These are phyloP conservation scores for Polypterus bichir DNA, from an alignment of 2,113 vertebrate genomes.

Conservation along the genomic window DNA sequence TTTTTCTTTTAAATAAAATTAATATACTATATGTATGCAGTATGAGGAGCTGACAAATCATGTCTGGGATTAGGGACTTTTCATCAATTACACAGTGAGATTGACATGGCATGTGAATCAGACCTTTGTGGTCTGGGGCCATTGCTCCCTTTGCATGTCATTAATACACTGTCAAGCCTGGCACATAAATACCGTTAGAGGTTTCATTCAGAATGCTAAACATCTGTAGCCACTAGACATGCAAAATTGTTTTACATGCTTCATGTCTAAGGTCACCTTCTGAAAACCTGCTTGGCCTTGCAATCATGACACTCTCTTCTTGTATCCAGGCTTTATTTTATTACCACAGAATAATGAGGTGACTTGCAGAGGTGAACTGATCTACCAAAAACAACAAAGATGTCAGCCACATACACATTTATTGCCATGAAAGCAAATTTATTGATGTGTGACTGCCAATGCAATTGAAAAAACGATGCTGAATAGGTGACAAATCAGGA, in stretches of 20 bases:
- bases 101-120: neutral
- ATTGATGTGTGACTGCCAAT: too few species aligned
- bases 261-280: neutral
- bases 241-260: neutral
- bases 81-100: slow-evolving; percentile 4
- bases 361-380: too few species aligned
- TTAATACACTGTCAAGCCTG: slow-evolving; percentile 7
- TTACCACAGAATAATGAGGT: too few species aligned
- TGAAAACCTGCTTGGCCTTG: slow-evolving; percentile 1
- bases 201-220: neutral
- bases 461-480: too few species aligned
- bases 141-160: neutral
- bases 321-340: neutral
- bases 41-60: slow-evolving; percentile 4
- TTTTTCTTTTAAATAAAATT: neutral
- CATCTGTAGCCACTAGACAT: too few species aligned
- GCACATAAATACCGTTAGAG: neutral
- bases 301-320: neutral
- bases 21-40: neutral
- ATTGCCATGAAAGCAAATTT: too few species aligned
- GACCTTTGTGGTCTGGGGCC: neutral
- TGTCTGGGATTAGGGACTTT: neutral
- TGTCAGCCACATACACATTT: too few species aligned
- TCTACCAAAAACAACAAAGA: too few species aligned
- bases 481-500: too few species aligned